Conservation (phyloP, 1,140 invertebrate genomes). For the Pogonognathellus flavescens region DNA sequence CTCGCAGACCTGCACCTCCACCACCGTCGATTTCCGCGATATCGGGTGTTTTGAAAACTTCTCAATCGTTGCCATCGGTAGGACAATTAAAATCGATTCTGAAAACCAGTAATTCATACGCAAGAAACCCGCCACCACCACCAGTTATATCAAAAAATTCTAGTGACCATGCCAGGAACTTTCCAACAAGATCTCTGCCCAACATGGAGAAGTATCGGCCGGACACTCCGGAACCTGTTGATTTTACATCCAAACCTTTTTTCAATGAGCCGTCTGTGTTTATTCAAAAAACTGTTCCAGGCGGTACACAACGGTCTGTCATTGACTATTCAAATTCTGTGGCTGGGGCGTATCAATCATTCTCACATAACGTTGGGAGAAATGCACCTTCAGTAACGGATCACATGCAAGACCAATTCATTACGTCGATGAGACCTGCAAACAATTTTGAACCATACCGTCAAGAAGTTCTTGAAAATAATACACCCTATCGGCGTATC, state of each 20-base stretch:
- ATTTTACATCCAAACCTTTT: neutral
- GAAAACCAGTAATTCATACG: conserved; percentile 37
- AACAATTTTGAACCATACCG: too few species aligned
- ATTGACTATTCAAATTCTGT: too few species aligned
- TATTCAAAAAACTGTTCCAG: too few species aligned
- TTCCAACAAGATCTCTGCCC: neutral
- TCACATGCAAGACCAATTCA: too few species aligned
- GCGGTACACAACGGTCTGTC: too few species aligned
- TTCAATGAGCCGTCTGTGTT: neutral
- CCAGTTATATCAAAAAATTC: conserved; percentile 46
- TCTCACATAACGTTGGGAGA: too few species aligned
- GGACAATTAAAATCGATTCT: conserved; percentile 40
- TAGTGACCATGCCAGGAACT: neutral
- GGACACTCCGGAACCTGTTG: conserved; percentile 43
- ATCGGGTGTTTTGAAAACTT: neutral
- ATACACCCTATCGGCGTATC: too few species aligned
- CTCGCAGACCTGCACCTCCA: neutral
- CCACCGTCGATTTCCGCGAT: neutral
- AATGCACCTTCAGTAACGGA: too few species aligned
- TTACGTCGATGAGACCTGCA: too few species aligned
- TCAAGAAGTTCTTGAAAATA: too few species aligned
- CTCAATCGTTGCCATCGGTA: neutral
- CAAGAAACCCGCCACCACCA: conserved; percentile 40
- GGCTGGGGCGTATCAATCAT: too few species aligned
- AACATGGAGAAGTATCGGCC: conserved; percentile 10